phyloP scores from a whole-genome alignment of 2,888 invertebrate species.

The Epinotia nisella region DNA sequence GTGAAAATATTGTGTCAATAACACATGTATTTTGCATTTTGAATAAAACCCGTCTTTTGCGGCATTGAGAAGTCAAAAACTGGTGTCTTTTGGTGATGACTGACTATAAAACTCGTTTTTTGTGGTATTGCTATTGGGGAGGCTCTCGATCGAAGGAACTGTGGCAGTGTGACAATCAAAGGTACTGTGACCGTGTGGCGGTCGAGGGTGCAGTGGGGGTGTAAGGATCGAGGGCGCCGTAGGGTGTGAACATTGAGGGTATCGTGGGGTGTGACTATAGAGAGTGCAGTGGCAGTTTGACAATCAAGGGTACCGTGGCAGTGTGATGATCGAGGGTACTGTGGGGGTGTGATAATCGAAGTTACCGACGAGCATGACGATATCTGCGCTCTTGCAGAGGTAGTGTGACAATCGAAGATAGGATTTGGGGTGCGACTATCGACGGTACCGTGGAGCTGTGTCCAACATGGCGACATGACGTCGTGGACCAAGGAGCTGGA shows the following conservation, averaged over 20 bases:
- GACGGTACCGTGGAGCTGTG: background rate
- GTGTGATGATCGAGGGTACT: background rate
- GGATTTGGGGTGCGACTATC: background rate
- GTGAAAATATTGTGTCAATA: too few species aligned
- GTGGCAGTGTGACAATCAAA: background rate
- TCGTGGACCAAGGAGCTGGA: constrained; percentile 82
- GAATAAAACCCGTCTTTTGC: too few species aligned
- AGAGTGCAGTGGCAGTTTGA: background rate
- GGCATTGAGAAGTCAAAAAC: too few species aligned
- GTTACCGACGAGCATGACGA: background rate
- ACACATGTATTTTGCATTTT: too few species aligned
- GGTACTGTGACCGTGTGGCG: background rate
- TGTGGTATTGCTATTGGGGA: too few species aligned
- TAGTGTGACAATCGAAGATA: background rate
- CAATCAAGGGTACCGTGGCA: background rate
- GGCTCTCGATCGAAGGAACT: too few species aligned
- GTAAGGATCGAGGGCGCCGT: background rate
- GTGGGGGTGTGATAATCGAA: background rate
- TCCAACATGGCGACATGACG: constrained; percentile 61
- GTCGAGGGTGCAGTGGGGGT: background rate
- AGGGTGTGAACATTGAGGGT: background rate
- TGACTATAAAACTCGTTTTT: too few species aligned
- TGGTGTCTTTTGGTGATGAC: too few species aligned
- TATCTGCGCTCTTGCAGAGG: too few species aligned
- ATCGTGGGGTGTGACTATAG: too few species aligned